Conservation (phyloP, 2,797 vertebrate genomes). For the Enteromius fasciolatus region DNA sequence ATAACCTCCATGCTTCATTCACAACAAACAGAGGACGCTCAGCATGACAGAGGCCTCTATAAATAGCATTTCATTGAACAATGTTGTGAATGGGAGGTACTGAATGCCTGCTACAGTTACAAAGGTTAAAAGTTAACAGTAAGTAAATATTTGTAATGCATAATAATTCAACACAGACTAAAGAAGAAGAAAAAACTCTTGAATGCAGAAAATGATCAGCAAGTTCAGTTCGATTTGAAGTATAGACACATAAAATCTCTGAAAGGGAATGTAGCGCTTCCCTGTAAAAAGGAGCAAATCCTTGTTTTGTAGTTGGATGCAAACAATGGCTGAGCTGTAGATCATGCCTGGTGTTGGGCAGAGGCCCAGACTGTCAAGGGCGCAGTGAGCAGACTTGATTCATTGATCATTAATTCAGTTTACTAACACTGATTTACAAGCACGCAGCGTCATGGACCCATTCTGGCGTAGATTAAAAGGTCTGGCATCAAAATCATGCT, state of each 20-base stretch:
- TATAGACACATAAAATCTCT: constrained; percentile 32
- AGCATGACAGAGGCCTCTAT: constrained; percentile 73
- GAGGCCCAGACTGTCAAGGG: constrained; percentile 55
- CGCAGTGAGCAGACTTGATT: constrained; percentile 55
- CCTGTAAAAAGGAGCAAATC: constrained; percentile 49
- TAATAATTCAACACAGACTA: neutral
- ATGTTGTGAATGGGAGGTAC: constrained; percentile 76
- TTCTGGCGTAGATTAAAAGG: constrained; percentile 63
- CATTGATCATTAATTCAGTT: constrained; percentile 64
- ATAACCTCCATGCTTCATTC: constrained; percentile 78
- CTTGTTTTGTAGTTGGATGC: constrained; percentile 52
- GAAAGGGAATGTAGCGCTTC: constrained; percentile 21
- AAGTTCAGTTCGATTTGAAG: constrained; percentile 37
- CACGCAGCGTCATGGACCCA: constrained; percentile 50
- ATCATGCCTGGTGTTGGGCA: constrained; percentile 55
- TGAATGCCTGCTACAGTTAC: constrained; percentile 73
- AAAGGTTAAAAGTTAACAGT: constrained; percentile 46
- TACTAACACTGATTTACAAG: constrained; percentile 64
- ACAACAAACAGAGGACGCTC: constrained; percentile 79
- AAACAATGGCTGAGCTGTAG: constrained; percentile 44
- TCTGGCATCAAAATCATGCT: constrained; percentile 61
- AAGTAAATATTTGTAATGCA: neutral
- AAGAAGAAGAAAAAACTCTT: neutral
- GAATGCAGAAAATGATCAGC: constrained; percentile 7
- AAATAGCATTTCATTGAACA: constrained; percentile 83